These are phyloP conservation scores for Venturia canescens DNA, from an alignment of 1,140 invertebrate genomes.

Conservation along the genomic window DNA sequence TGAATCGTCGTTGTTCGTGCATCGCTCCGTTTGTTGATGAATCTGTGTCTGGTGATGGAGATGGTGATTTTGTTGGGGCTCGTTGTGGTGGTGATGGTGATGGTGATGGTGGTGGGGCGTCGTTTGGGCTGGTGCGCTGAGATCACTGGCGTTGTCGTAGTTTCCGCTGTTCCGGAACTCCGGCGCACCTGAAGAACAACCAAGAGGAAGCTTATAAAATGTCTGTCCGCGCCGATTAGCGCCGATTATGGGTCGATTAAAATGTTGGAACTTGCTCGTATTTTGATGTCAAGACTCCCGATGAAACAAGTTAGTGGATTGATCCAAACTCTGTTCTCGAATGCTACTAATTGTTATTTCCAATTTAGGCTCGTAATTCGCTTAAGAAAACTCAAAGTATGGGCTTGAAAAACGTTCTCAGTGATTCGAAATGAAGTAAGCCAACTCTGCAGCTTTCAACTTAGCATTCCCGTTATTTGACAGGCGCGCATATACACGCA, in stretches of 20 bases:
- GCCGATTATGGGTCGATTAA: neutral
- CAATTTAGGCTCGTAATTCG: no score
- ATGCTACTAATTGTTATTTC: no score
- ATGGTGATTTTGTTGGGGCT: constrained; percentile 54
- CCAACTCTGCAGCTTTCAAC: no score
- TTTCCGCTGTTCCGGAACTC: constrained; percentile 70
- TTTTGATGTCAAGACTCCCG: no score
- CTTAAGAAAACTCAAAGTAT: no score
- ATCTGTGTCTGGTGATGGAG: constrained; percentile 66
- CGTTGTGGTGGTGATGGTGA: constrained; percentile 62
- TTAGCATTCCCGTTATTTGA: no score
- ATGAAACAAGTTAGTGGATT: no score
- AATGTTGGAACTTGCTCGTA: no score
- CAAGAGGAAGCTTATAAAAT: constrained; percentile 31
- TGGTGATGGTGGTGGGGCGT: constrained; percentile 55
- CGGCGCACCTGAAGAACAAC: constrained; percentile 60
- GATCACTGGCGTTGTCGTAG: constrained; percentile 68
- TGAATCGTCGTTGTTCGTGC: constrained; percentile 59
- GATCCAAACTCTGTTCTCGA: no score
- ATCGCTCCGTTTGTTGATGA: constrained; percentile 60
- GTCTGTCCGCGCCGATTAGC: neutral
- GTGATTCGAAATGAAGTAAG: no score
- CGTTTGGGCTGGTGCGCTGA: constrained; percentile 70
- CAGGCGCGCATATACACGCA: no score
- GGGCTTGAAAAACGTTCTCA: no score